Conservation (phyloP, 2,888 invertebrate genomes). For the Tenthredo notha region DNA sequence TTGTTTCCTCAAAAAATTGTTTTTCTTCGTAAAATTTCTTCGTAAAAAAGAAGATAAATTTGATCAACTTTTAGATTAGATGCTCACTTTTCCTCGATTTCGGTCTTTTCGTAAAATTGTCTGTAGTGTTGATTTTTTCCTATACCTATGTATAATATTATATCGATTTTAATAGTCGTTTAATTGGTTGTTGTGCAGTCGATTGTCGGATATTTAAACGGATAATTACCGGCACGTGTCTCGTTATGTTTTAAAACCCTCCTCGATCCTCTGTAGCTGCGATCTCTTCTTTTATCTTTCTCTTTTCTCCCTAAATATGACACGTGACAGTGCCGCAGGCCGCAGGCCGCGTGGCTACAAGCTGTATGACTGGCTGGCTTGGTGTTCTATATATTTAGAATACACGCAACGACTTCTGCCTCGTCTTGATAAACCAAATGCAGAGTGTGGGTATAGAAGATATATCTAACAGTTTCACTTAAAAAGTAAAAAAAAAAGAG, state of each 20-base stretch:
- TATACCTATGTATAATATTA: background rate
- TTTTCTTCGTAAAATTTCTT: too few relatives aligned
- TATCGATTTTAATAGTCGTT: background rate
- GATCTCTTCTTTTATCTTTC: background rate
- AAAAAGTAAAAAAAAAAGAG: background rate
- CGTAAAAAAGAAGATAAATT: too few relatives aligned
- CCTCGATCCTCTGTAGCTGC: background rate
- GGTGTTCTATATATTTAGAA: slow-evolving; percentile 40
- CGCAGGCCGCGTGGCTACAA: background rate
- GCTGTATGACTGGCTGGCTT: background rate
- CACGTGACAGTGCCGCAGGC: slow-evolving; percentile 29
- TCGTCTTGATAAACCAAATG: slow-evolving; percentile 12
- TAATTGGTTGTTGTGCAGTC: background rate
- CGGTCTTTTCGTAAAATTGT: background rate
- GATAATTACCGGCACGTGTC: slow-evolving; percentile 11
- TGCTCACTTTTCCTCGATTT: too few relatives aligned
- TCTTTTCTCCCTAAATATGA: slow-evolving; percentile 38
- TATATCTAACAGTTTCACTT: background rate
- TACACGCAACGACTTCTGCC: background rate
- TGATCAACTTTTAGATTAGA: too few relatives aligned
- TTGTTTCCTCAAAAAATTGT: too few relatives aligned
- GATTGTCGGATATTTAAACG: background rate
- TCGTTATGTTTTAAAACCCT: slow-evolving; percentile 3
- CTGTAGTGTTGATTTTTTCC: background rate
- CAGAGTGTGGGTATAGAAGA: background rate